Percentiles rank a stretch among this genome's conserved stretches.
Evolutionary conservation across 37 sponge, comb jelly and placozoan genomes (phyloP).

Genomic region (Hormiphora californensis): DNA sequence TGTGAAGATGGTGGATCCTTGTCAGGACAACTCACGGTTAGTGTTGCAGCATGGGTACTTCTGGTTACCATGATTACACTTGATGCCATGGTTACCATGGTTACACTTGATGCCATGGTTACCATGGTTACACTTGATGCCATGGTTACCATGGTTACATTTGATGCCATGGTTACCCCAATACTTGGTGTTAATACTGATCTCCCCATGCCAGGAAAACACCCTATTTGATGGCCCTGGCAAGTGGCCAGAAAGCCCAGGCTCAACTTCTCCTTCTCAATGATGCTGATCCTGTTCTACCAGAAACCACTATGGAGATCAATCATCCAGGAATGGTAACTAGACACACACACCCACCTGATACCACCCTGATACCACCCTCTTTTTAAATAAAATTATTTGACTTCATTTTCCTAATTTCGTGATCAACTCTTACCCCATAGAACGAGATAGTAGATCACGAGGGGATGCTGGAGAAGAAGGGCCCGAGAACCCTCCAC

Average conservation of each 20-base stretch:
- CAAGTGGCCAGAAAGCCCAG: constrained; percentile 31
- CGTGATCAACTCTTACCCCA: too few relatives aligned
- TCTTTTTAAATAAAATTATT: too few relatives aligned
- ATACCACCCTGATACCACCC: too few relatives aligned
- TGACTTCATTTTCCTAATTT: too few relatives aligned
- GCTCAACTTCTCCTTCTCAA: constrained; percentile 17
- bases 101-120: too few relatives aligned
- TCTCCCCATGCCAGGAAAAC: background rate
- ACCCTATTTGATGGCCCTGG: constrained; percentile 40
- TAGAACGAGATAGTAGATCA: background rate
- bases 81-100: too few relatives aligned
- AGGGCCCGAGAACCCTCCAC: background rate
- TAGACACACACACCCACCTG: too few relatives aligned
- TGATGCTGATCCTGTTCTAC: constrained; percentile 19
- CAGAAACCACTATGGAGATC: background rate
- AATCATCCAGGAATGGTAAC: background rate
- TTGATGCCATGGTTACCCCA: too few relatives aligned
- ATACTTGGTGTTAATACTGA: background rate
- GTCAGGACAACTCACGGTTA: background rate
- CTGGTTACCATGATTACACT: too few relatives aligned
- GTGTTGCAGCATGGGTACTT: too few relatives aligned
- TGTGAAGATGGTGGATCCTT: background rate
- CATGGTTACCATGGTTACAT: too few relatives aligned
- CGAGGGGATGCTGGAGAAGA: constrained; percentile 11
- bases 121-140: too few relatives aligned